phyloP scores from a whole-genome alignment of 2,888 invertebrate species.

The Stenolophus ochropezus region DNA sequence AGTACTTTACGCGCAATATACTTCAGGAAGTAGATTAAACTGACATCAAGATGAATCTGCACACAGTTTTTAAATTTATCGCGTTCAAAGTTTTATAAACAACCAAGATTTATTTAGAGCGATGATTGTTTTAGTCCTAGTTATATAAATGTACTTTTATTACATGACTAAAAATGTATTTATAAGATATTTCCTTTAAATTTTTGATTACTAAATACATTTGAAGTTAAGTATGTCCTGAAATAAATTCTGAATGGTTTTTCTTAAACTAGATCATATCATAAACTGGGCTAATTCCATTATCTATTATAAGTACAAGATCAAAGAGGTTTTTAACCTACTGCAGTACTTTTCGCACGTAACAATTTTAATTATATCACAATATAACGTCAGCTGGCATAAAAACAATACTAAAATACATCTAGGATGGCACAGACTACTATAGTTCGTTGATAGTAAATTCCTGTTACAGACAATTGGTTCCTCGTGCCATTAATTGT shows the following conservation, averaged over 20 bases:
- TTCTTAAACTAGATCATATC: too few relatives aligned
- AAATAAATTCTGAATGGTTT: too few relatives aligned
- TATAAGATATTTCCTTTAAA: too few relatives aligned
- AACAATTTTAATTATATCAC: neutral
- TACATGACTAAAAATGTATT: too few relatives aligned
- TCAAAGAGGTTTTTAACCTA: neutral
- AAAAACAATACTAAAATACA: constrained; percentile 3
- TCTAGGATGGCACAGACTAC: neutral
- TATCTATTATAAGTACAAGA: neutral
- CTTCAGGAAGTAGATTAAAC: constrained; percentile 2
- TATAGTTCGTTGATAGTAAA: constrained; percentile 4
- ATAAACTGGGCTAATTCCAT: too few relatives aligned
- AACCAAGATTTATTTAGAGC: neutral
- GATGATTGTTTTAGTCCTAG: neutral
- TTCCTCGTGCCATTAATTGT: neutral
- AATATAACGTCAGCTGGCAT: neutral
- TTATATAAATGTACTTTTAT: neutral
- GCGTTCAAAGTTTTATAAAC: neutral
- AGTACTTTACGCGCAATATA: neutral
- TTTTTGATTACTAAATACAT: too few relatives aligned
- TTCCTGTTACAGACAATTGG: neutral
- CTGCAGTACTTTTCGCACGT: neutral
- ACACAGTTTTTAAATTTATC: neutral
- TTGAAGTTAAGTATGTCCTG: too few relatives aligned
- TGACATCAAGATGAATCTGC: neutral